Percentiles rank a stretch among this genome's conserved stretches.
phyloP scores from a whole-genome alignment of 2,888 invertebrate genomes.

The Lepeophtheirus nordmannii region DNA sequence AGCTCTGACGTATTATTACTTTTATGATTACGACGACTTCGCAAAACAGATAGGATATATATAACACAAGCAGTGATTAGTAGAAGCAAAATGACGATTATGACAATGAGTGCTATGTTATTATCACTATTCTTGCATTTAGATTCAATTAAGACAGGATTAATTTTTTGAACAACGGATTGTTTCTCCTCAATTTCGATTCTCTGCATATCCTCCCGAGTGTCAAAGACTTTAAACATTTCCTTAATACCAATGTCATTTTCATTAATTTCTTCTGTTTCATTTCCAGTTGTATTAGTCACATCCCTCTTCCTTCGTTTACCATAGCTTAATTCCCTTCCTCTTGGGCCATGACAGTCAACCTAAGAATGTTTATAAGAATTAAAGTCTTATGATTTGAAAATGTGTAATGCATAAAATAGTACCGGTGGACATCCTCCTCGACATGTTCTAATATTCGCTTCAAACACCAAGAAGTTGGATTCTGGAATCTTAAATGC shows the following conservation, averaged over 20 bases:
- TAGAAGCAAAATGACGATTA: background rate
- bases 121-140: background rate
- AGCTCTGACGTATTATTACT: background rate
- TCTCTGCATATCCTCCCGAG: background rate
- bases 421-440: constrained; percentile 68
- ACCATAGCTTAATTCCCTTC: background rate
- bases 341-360: background rate
- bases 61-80: background rate
- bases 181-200: background rate
- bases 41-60: background rate
- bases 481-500: constrained; percentile 89
- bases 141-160: background rate
- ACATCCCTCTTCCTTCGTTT: constrained; percentile 18
- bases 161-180: background rate
- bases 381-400: too few species aligned
- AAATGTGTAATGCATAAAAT: too few species aligned
- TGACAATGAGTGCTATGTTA: background rate
- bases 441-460: constrained; percentile 70
- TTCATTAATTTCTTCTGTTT: constrained; percentile 32
- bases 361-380: constrained; percentile 15
- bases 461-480: constrained; percentile 80
- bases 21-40: background rate
- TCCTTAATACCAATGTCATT: constrained; percentile 61
- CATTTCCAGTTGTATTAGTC: constrained; percentile 11
- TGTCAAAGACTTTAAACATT: constrained; percentile 58